Base-by-base conservation (phyloP, 2,113 vertebrate genomes). In the Macquaria ambigua region DNA sequence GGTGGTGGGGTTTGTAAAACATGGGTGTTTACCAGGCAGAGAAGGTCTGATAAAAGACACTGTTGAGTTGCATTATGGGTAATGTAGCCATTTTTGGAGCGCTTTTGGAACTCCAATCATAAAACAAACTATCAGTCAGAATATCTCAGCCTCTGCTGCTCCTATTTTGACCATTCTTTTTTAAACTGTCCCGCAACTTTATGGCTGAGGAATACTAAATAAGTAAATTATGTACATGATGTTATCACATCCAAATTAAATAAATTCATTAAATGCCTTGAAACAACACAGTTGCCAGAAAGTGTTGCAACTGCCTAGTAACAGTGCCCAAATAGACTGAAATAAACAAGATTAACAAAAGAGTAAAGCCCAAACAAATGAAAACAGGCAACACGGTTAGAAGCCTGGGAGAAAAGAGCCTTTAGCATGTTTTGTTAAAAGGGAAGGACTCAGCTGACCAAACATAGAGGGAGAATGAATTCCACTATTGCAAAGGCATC, bases 401-500 rank as follows among this genome's bases (percentile, higher is more conserved):
- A 52, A 61, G 21, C 50, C 41, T 14, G 8, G 2, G 21, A 64
- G 28, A 61, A 28, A 58, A 9, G 50, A 56, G n/a, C 9, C 48
- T 58, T 64, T 18, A 64, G 5, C 14, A 39, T n/a, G 6, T 67
- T 72, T 62, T 73, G 58, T 55, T 23, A 55, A 67, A 85, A 87
- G 48, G 0, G 8, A 79, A 53, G 12, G 8, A 43, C 12, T 67
- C 31, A 55, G 56, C 55, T 53, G 25, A 62, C n/a, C 66, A 25
- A 61, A 79, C 31, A 73, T 4, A 58, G 28, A 62, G n/a, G 15
- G 15, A 43, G 34, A 64, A 74, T n/a, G 28, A 39, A 84, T 67
- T 76, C 53, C 55, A 14, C 34, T n/a, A 4, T 34, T 55, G 43
- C 79, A 63, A 68, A 84, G 4, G 43, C 70, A 61, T 77, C 77